A percentile compares a stretch with the other conserved stretches of the same genome.
phyloP scores from a whole-genome alignment of 2,797 vertebrate genomes.

The Syngnathus acus region DNA sequence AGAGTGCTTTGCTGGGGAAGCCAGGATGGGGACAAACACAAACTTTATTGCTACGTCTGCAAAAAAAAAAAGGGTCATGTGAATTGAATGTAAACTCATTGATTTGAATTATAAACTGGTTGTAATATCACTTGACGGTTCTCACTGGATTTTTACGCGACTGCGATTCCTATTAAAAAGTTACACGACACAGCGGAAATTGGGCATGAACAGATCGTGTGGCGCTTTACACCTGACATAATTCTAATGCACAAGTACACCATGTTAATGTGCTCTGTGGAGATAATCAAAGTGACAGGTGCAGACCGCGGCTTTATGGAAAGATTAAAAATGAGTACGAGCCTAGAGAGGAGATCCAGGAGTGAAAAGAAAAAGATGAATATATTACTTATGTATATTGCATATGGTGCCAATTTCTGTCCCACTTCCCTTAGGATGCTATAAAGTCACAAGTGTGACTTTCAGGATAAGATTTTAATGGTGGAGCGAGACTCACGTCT shows the following conservation, averaged over 20 bases:
- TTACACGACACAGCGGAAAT: conserved; percentile 27
- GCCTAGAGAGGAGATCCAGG: neutral
- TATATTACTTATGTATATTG: conserved; percentile 6
- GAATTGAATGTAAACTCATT: conserved; percentile 10
- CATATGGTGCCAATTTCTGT: conserved; percentile 15
- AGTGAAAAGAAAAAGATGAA: neutral
- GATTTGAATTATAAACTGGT: conserved; percentile 8
- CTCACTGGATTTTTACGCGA: conserved; percentile 37
- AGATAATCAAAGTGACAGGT: conserved; percentile 52
- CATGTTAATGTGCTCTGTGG: conserved; percentile 26
- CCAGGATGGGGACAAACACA: conserved; percentile 8
- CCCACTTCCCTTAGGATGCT: conserved; percentile 33
- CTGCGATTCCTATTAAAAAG: conserved; percentile 31
- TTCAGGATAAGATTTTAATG: conserved; percentile 42
- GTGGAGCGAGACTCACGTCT: conserved; percentile 78
- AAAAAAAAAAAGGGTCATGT: neutral
- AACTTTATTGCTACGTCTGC: neutral
- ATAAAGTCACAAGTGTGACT: conserved; percentile 25
- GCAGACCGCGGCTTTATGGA: conserved; percentile 20
- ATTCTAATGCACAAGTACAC: conserved; percentile 28
- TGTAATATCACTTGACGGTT: too few relatives aligned
- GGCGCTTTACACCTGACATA: conserved; percentile 29
- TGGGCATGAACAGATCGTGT: conserved; percentile 37
- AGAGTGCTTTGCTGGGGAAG: conserved; percentile 37
- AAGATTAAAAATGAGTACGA: conserved; percentile 5